phyloP scores from a whole-genome alignment of 2,113 vertebrate genomes.

The Leptosomus discolor region DNA sequence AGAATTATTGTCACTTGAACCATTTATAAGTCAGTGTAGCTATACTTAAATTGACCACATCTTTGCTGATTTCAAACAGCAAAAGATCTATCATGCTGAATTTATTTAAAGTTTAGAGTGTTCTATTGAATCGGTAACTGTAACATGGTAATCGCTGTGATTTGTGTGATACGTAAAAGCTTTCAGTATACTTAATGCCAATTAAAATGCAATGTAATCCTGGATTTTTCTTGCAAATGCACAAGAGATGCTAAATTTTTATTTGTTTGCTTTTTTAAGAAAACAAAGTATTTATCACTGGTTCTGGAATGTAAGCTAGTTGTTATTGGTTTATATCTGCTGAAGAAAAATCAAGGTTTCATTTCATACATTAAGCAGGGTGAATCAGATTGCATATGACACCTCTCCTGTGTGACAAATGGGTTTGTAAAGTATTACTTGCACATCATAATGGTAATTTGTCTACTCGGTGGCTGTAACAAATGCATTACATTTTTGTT shows the following conservation, averaged over 20 bases:
- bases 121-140: background rate
- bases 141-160: background rate
- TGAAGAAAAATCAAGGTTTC: conserved; percentile 34
- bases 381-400: conserved; percentile 61
- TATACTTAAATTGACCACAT: background rate
- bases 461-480: conserved; percentile 51
- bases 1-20: background rate
- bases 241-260: background rate
- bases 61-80: background rate
- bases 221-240: background rate
- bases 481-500: conserved; percentile 48
- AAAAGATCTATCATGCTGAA: background rate
- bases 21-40: background rate
- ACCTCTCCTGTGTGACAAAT: conserved; percentile 65
- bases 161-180: background rate
- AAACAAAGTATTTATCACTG: conserved; percentile 14
- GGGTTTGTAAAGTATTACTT: conserved; percentile 61
- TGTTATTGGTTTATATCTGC: background rate
- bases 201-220: background rate
- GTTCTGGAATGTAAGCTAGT: background rate
- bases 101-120: background rate
- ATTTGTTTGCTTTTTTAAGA: background rate
- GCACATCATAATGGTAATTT: conserved; percentile 51
- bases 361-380: conserved; percentile 34
- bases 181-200: background rate